Evolutionary conservation across 2,888 invertebrate genomes (phyloP).

Genomic region (Noctua janthina): DNA sequence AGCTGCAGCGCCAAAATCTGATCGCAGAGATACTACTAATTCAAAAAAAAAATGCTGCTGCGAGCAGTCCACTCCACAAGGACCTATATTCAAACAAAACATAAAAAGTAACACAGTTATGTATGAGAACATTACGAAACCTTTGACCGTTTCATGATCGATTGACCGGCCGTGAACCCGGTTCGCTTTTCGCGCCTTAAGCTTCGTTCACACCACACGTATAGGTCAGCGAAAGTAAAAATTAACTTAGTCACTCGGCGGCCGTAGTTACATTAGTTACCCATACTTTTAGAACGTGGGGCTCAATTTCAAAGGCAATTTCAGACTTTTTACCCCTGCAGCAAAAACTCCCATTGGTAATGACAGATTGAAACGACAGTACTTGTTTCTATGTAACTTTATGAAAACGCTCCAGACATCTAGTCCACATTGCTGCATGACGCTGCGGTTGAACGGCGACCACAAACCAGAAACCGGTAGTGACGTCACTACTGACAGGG

Average conservation of each 20-base stretch:
- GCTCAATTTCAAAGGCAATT: not conserved
- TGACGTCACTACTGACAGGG: not conserved
- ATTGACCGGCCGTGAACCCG: slow-evolving; percentile 59
- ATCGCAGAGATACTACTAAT: not conserved
- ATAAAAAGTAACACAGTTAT: slow-evolving; percentile 12
- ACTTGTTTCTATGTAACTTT: not conserved
- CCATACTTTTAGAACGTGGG: not conserved
- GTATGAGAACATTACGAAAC: slow-evolving; percentile 29
- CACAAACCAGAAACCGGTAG: not conserved
- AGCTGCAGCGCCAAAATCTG: not conserved
- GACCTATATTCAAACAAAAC: not conserved
- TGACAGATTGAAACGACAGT: not conserved
- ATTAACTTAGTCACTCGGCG: not conserved
- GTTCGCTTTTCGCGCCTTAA: slow-evolving; percentile 16
- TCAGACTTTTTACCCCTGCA: not conserved
- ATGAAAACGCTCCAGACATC: not conserved
- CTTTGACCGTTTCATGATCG: slow-evolving; percentile 46
- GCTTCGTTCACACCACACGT: not conserved
- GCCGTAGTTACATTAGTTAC: not conserved
- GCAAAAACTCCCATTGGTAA: not conserved
- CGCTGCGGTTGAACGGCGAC: not conserved
- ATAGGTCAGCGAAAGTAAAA: not conserved
- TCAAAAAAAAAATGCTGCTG: not conserved
- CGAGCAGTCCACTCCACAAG: not conserved
- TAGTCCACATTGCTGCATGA: not conserved